Evolutionary conservation across 2,797 vertebrate species (phyloP), one percentile per base, ranked within the genome.

Genomic region (Enteromius trimaculatus): DNA sequence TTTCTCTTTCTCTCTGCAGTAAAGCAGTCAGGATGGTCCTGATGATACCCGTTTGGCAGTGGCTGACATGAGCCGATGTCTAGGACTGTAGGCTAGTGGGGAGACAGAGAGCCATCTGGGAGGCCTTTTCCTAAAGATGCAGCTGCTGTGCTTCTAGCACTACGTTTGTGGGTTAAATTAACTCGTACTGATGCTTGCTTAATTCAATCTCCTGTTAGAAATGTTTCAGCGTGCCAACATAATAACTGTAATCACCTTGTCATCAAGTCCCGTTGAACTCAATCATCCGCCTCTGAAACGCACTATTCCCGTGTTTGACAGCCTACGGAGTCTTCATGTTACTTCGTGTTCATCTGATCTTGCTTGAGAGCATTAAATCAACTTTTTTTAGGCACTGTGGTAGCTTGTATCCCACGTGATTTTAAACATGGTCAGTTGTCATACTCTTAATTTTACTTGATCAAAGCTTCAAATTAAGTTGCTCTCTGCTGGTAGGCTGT

Each of bases 391-490:
- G 49, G 53, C 80, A 92, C 88, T 93, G 91, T 86, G 83, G 90
- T 88, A 90, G 91, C 91, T 92, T 94, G 92, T 95, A 93, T 92
- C 80, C 92, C 91, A 85, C 84, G 89, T 95, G 93, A 92, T 94
- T 91, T 93, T 92, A 93, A 93, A 95, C 94, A 96, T 97, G 96
- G 96, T 96, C 96, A 96, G 93, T 95, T 97, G 96, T 97, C 95
- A 95, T 96, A 94, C 95, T 96, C 93, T 93, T 94, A 95, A 94
- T 94, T 95, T 95, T 94, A 95, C 91, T 93, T 96, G 95, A 97
- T 97, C 96, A 96, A 97, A 97, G 95, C 93, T 92, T 96, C 94
- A 94, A 96, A 94, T 95, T 94, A 92, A 96, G 94, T 96, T 95
- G 95, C 96, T 96, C 89, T 95, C 96, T 97, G 96, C 93, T 96